A percentile compares a stretch with the other conserved stretches of the same genome.
Conservation (phyloP, 2,888 invertebrate genomes). For the Oeneis ivallda region DNA sequence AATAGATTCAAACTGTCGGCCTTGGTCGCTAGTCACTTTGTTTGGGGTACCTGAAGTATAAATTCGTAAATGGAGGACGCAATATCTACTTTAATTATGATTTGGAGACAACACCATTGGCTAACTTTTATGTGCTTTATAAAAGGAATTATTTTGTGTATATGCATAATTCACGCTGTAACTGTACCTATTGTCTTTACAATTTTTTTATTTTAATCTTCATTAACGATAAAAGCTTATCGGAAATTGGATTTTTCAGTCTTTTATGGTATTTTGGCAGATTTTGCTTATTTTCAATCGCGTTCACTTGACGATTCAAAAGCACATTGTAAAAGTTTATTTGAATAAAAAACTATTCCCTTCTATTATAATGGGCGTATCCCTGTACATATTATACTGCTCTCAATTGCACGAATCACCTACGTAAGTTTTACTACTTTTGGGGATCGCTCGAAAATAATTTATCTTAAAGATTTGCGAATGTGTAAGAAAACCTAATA, state of each 20-base stretch:
- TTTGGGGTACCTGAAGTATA: not conserved
- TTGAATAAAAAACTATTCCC: too few relatives aligned
- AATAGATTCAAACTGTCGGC: not conserved
- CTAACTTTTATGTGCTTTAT: slow-evolving; percentile 17
- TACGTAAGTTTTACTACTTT: too few relatives aligned
- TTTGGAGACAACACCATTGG: not conserved
- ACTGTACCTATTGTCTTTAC: not conserved
- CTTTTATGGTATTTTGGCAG: not conserved
- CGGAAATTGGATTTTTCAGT: slow-evolving; percentile 9
- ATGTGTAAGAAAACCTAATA: too few relatives aligned
- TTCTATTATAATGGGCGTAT: too few relatives aligned
- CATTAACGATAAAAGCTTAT: slow-evolving; percentile 16
- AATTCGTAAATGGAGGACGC: not conserved
- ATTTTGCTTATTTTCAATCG: too few relatives aligned
- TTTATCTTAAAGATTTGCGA: too few relatives aligned
- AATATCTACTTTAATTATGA: not conserved
- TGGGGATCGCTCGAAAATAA: too few relatives aligned
- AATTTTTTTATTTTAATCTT: slow-evolving; percentile 12
- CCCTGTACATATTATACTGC: not conserved
- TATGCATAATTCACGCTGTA: slow-evolving; percentile 5
- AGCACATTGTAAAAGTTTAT: too few relatives aligned
- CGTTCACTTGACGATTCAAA: too few relatives aligned
- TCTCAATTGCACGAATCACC: too few relatives aligned
- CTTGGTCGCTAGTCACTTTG: not conserved
- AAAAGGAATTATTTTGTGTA: not conserved